Evolutionary conservation across 1,140 invertebrate genomes (phyloP), one percentile per base, ranked within the genome.

Genomic region (Halictus rubicundus): DNA sequence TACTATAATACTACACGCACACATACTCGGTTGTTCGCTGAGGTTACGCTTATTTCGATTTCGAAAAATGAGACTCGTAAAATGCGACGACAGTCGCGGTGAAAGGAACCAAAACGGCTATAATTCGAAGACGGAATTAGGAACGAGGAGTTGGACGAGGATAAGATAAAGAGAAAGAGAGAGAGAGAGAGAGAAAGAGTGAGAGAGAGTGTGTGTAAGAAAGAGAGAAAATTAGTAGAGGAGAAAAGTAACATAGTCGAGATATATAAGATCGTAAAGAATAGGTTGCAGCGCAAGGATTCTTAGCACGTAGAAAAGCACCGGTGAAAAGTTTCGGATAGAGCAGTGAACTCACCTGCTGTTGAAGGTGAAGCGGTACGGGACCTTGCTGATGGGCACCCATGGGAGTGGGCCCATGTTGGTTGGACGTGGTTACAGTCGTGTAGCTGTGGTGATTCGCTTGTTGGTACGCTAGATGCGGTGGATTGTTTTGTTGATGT

Each of bases 391-490:
- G 92, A 88, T 92, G 90, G 87, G 87, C 82, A 89, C 92, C 91
- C 91, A 93, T 92, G 81, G 90, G 86, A 79, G 89, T 89, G 81
- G 89, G 90, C 75, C 92, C 92, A 90, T 93, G 92, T 81, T 93
- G 92, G 90, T 93, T 93, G 84, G 92, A 92, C 87, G 91, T 92
- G 88, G 92, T 93, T 88, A 93, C 92, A 86, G 91, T 93, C 88
- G 92, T 93, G 91, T 93, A 93, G 92, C 92, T 93, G 90, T 93
- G 91, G 89, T 93, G 92, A 92, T 93, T 93, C 91, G 92, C 92
- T 93, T 93, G 92, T 93, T 93, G 92, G 89, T 93, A 93, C 89
- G 92, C 92, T 92, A 93, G 92, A 93, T 93, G 91, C 92, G 92
- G 91, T 93, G 92, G 91, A 93, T 93, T 93, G 92, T 93, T 93